Conservation (phyloP, 2,888 invertebrate species). For the Cryptops parisi region DNA sequence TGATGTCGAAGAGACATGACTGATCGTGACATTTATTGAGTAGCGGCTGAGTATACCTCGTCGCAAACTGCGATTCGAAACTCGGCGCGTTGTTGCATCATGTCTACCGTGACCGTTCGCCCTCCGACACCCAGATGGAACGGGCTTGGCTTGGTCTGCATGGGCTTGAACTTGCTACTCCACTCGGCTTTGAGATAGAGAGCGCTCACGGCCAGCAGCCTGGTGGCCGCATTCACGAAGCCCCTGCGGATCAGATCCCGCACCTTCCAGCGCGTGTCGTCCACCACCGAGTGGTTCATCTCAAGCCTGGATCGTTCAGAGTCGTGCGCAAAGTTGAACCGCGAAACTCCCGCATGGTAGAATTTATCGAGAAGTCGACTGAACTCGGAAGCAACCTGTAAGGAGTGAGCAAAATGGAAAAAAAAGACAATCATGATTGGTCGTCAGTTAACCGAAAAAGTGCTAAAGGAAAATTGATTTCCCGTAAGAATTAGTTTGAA, state of each 20-base stretch:
- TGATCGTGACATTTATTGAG: no score
- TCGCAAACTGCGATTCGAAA: conserved; percentile 12
- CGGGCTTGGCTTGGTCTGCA: conserved; percentile 11
- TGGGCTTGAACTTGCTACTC: conserved; percentile 10
- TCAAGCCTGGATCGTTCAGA: conserved; percentile 28
- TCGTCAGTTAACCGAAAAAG: no score
- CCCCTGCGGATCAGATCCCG: conserved; percentile 42
- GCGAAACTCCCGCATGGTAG: conserved; percentile 48
- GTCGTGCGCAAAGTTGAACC: conserved; percentile 44
- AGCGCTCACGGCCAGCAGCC: conserved; percentile 35
- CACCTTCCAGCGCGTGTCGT: conserved; percentile 67
- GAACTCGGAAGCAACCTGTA: conserved; percentile 7
- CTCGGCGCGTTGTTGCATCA: conserved; percentile 14
- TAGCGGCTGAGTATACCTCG: no score
- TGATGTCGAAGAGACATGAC: no score
- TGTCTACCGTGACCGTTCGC: conserved; percentile 9
- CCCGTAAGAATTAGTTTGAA: no score
- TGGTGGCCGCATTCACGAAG: conserved; percentile 20
- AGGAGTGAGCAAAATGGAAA: no score
- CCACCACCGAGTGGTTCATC: conserved; percentile 70
- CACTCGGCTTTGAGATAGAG: conserved; percentile 34
- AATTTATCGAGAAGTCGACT: conserved; percentile 37
- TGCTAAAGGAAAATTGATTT: no score
- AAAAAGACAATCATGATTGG: no score
- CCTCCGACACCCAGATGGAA: conserved; percentile 10